A percentile compares a stretch with the other conserved stretches of the same genome.
Conservation (phyloP, 2,888 invertebrate species). For the Mellilla xanthometata region DNA sequence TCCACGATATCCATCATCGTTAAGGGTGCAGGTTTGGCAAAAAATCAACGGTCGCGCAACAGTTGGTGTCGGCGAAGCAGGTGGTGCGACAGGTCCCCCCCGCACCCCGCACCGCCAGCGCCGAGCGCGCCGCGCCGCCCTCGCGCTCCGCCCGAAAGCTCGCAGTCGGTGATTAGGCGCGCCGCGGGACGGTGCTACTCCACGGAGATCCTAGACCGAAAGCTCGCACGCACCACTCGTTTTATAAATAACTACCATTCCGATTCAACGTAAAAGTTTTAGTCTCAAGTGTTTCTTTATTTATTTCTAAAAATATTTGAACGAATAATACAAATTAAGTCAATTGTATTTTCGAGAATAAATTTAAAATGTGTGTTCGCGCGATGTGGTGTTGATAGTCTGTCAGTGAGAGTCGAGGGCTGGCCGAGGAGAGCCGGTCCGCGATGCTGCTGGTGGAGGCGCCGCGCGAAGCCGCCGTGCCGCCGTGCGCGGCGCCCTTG, state of each 20-base stretch:
- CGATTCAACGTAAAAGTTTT: too few species aligned
- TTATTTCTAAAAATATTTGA: too few species aligned
- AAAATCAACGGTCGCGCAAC: constrained; percentile 81
- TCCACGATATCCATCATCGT: constrained; percentile 34
- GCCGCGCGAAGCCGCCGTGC: constrained; percentile 88
- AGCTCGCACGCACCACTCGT: constrained; percentile 46
- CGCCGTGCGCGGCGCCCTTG: constrained; percentile 70
- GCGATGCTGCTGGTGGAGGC: constrained; percentile 90
- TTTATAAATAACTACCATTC: constrained; percentile 17
- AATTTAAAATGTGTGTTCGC: constrained; percentile 16
- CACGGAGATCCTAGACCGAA: too few species aligned
- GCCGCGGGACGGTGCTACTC: constrained; percentile 54
- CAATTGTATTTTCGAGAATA: too few species aligned
- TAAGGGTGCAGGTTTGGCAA: constrained; percentile 50
- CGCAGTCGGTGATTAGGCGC: constrained; percentile 72
- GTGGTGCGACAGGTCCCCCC: constrained; percentile 77
- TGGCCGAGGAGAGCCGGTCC: constrained; percentile 69
- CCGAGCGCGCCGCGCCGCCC: constrained; percentile 65
- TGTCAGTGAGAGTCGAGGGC: constrained; percentile 38
- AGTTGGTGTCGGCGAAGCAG: constrained; percentile 72
- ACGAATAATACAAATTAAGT: too few species aligned
- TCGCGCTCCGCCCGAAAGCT: constrained; percentile 78
- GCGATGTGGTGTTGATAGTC: constrained; percentile 58
- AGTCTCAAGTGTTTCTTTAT: too few species aligned
- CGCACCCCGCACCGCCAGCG: constrained; percentile 41